These are phyloP conservation scores for Caenorhabditis panamensis DNA, from an alignment of 2,888 invertebrate genomes.

Conservation along the genomic window DNA sequence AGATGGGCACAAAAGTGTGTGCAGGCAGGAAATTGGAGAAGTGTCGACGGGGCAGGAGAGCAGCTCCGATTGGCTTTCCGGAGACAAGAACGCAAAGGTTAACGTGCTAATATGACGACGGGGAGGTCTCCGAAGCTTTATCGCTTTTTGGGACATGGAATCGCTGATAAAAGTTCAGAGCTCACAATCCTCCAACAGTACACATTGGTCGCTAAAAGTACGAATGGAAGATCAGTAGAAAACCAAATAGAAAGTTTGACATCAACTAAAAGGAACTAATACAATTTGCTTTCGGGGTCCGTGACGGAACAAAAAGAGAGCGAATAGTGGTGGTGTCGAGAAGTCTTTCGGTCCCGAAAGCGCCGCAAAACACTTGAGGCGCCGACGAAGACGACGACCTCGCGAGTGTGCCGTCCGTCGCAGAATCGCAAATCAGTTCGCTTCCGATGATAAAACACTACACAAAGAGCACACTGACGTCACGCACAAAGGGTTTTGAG, in stretches of 20 bases:
- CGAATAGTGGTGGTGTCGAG: slow-evolving; percentile 1
- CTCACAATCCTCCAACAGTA: too few species aligned
- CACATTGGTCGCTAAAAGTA: not conserved
- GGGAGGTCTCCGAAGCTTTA: too few species aligned
- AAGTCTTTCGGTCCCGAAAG: not conserved
- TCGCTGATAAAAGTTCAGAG: too few species aligned
- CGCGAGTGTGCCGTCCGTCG: not conserved
- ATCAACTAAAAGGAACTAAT: not conserved
- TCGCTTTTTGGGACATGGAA: not conserved
- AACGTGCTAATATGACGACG: not conserved
- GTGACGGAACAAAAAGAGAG: not conserved
- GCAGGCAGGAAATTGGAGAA: slow-evolving; percentile 47
- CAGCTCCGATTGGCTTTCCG: not conserved
- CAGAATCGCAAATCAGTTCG: slow-evolving; percentile 14
- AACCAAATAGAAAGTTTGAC: not conserved
- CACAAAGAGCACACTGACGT: not conserved
- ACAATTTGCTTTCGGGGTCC: slow-evolving; percentile 8
- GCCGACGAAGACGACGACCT: not conserved
- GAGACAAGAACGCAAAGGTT: slow-evolving; percentile 4
- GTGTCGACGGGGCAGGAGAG: slow-evolving; percentile 13
- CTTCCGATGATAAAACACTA: slow-evolving; percentile 10
- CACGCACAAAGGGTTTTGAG: not conserved
- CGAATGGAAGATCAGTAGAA: not conserved
- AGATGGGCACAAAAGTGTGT: slow-evolving; percentile 15
- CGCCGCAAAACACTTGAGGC: slow-evolving; percentile 9